Evolutionary conservation across 2,888 invertebrate species (phyloP).

Genomic region (Oxyteleia sp.): DNA sequence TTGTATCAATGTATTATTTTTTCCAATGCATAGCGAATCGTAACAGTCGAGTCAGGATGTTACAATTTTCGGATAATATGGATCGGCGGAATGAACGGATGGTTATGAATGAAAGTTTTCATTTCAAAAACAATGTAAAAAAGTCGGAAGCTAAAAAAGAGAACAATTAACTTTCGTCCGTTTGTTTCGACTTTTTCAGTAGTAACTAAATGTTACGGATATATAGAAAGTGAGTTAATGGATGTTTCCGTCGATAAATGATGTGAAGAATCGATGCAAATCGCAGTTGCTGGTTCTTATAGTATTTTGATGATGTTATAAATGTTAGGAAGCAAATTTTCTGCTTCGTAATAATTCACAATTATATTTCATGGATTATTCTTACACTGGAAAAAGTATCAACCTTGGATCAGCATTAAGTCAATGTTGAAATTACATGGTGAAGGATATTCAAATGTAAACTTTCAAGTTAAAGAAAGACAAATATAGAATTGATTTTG

Average conservation of each 20-base stretch:
- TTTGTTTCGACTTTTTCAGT: slow-evolving; percentile 12
- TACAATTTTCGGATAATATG: slow-evolving; percentile 48
- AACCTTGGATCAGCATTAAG: no score
- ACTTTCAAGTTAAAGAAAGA: no score
- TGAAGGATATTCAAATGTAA: no score
- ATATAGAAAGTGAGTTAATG: slow-evolving; percentile 24
- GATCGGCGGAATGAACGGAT: neutral
- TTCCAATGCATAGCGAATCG: slow-evolving; percentile 59
- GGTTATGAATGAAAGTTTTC: slow-evolving; percentile 55
- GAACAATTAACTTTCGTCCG: slow-evolving; percentile 46
- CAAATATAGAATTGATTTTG: no score
- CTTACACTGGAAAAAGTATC: no score
- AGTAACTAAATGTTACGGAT: slow-evolving; percentile 12
- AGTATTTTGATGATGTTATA: no score
- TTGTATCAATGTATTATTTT: no score
- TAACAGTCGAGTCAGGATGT: slow-evolving; percentile 4
- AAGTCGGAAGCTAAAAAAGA: slow-evolving; percentile 38
- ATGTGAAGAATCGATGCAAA: neutral
- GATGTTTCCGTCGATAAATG: neutral
- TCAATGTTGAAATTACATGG: no score
- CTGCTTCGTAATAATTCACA: no score
- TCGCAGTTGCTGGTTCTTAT: neutral
- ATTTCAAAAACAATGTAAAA: slow-evolving; percentile 38
- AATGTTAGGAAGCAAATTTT: no score
- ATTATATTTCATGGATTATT: no score